Conservation (phyloP, 2,113 vertebrate genomes). For the Aplodontia rufa region DNA sequence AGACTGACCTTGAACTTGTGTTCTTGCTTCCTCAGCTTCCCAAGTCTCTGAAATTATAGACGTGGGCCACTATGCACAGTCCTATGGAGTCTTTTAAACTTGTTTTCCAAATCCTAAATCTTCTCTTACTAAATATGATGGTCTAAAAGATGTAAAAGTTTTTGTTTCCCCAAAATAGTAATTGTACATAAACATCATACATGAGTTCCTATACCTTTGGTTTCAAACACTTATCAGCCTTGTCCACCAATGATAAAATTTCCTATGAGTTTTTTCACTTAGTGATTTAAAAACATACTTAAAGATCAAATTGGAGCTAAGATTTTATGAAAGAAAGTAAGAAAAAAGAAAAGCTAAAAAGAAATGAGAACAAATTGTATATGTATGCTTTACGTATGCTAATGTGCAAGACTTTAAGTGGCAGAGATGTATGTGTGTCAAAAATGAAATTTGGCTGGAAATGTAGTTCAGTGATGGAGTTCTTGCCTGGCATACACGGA, state of each 20-base stretch:
- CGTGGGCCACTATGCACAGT: too few relatives aligned
- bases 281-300: neutral
- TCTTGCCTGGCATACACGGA: neutral
- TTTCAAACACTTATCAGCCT: neutral
- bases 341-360: slow-evolving; percentile 17
- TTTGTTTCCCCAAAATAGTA: neutral
- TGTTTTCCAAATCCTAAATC: slow-evolving; percentile 37
- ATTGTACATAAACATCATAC: neutral
- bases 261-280: neutral
- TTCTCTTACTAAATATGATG: slow-evolving; percentile 34
- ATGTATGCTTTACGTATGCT: neutral
- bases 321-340: slow-evolving; percentile 14
- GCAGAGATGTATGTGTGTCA: neutral
- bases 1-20: too few relatives aligned
- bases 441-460: neutral
- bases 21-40: too few relatives aligned
- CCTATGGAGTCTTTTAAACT: neutral
- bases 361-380: slow-evolving; percentile 8
- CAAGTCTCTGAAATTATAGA: too few relatives aligned
- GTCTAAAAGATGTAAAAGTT: slow-evolving; percentile 8
- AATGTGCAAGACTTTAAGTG: neutral
- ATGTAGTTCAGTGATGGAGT: neutral
- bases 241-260: slow-evolving; percentile 10
- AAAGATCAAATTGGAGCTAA: neutral
- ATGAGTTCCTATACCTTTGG: neutral